Percentiles rank a stretch among this genome's conserved stretches.
phyloP scores from a whole-genome alignment of 2,797 vertebrate species.

The Anomalospiza imberbis region DNA sequence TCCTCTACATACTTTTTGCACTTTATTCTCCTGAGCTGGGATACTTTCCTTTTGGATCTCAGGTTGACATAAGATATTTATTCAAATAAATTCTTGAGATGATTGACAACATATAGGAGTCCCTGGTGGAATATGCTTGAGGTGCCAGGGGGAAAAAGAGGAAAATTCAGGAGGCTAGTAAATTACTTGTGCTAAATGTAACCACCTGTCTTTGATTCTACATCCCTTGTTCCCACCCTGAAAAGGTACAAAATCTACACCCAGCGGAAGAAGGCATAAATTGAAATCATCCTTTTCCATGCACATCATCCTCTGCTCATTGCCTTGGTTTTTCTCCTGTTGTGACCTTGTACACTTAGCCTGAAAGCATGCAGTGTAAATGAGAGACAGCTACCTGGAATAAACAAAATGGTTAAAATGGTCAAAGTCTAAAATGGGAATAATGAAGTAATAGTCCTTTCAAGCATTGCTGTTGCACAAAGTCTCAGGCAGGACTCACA shows the following conservation, averaged over 20 bases:
- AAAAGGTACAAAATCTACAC: background rate
- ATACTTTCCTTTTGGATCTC: constrained; percentile 2
- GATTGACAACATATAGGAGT: constrained; percentile 23
- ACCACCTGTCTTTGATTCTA: background rate
- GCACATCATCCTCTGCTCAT: background rate
- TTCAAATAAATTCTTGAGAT: constrained; percentile 40
- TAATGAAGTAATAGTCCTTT: background rate
- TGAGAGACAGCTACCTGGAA: background rate
- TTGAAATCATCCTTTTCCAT: background rate
- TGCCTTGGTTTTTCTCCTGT: background rate
- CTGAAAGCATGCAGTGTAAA: background rate
- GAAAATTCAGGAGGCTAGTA: background rate
- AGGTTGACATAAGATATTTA: constrained; percentile 29
- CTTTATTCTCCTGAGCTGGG: constrained; percentile 43
- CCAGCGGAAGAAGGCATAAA: background rate
- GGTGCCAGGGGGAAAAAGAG: background rate
- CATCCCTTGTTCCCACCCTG: background rate
- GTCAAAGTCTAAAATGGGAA: background rate
- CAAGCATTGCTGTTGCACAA: background rate
- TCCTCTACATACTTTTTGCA: constrained; percentile 43
- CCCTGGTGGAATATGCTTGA: background rate
- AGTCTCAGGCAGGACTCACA: background rate
- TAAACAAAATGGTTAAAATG: background rate
- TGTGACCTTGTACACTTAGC: background rate
- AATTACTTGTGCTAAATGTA: background rate